These are phyloP conservation scores for Melanotaenia duboulayi DNA, from an alignment of 2,113 vertebrate genomes.

Conservation along the genomic window DNA sequence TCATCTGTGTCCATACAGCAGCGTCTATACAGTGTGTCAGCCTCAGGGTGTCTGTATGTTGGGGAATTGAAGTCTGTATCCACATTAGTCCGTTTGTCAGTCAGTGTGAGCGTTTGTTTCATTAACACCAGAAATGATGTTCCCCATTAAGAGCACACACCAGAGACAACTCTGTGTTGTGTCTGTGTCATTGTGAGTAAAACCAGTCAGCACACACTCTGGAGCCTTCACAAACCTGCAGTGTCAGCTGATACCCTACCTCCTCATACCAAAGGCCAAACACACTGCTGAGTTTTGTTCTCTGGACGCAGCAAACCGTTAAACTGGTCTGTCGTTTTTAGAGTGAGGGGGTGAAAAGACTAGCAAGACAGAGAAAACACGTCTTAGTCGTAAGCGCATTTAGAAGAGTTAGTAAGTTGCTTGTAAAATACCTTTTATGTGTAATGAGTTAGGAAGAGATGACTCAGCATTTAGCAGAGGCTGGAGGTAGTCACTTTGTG, in stretches of 20 bases:
- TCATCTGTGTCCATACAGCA: conserved; percentile 12
- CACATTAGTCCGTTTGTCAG: conserved; percentile 3
- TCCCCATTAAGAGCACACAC: not conserved
- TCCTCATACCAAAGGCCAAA: no score
- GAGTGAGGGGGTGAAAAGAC: not conserved
- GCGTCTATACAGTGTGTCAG: not conserved
- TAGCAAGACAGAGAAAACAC: not conserved
- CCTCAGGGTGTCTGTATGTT: conserved; percentile 7
- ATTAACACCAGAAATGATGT: not conserved
- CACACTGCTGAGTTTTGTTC: no score
- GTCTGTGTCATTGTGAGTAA: conserved; percentile 5
- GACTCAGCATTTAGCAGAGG: conserved; percentile 37
- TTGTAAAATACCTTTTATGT: conserved; percentile 13
- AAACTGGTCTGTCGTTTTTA: not conserved
- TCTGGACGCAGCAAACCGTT: not conserved
- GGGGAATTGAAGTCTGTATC: conserved; percentile 5
- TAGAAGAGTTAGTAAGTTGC: not conserved
- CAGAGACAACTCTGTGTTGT: not conserved
- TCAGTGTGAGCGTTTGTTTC: not conserved
- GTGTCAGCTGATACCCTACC: conserved; percentile 4
- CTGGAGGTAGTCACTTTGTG: not conserved
- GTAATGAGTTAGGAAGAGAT: conserved; percentile 11
- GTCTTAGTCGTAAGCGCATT: not conserved
- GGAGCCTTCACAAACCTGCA: not conserved
- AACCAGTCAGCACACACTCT: not conserved